These are phyloP conservation scores for Nothobranchius kuhntae DNA, from an alignment of 2,113 vertebrate species.

Conservation along the genomic window DNA sequence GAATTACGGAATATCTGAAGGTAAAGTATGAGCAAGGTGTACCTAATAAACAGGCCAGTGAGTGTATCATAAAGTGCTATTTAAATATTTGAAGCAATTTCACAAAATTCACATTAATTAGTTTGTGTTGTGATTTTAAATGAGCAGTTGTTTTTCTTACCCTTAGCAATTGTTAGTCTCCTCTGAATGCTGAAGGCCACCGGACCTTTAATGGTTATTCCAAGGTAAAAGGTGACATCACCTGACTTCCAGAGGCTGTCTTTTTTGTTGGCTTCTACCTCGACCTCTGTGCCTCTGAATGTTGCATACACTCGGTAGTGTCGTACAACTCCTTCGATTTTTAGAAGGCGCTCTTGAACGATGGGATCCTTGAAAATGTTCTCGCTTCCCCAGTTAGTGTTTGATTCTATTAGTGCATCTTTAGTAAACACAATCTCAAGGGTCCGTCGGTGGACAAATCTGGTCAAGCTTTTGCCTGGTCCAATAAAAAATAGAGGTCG, in stretches of 20 bases:
- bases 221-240: slow-evolving; percentile 37
- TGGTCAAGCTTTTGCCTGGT: slow-evolving; percentile 4
- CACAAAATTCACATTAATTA: too few relatives aligned
- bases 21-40: too few relatives aligned
- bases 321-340: slow-evolving; percentile 7
- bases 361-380: neutral
- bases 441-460: slow-evolving; percentile 11
- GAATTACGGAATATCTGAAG: too few relatives aligned
- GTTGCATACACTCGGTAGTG: slow-evolving; percentile 17
- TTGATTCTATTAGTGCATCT: neutral
- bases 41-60: too few relatives aligned
- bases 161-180: neutral
- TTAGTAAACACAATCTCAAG: slow-evolving; percentile 12
- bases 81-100: too few relatives aligned
- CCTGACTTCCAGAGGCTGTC: neutral
- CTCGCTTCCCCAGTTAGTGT: neutral
- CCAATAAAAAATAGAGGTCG: slow-evolving; percentile 38
- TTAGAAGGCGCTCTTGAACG: neutral
- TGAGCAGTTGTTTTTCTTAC: neutral
- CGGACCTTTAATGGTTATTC: slow-evolving; percentile 40
- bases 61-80: too few relatives aligned
- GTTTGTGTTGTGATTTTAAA: neutral
- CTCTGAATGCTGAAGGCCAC: slow-evolving; percentile 29
- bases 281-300: rapidly evolving
- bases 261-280: neutral